Conservation (phyloP, 2,888 invertebrate species). For the Alloscopus bannaensis region DNA sequence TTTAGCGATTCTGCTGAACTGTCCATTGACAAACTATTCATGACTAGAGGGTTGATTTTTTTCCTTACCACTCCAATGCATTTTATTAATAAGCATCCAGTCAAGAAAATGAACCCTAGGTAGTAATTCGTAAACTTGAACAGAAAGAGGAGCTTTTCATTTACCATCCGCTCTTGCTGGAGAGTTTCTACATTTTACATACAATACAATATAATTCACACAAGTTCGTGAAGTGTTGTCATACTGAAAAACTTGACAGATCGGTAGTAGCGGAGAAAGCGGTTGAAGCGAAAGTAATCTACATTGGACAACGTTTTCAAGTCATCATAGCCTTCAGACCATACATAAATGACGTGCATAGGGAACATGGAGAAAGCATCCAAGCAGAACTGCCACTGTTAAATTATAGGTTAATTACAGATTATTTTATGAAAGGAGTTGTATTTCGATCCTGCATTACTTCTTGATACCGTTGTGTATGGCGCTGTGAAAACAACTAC, state of each 20-base stretch:
- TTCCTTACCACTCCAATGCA: constrained; percentile 47
- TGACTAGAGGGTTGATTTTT: no score
- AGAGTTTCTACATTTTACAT: constrained; percentile 42
- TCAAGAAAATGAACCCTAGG: constrained; percentile 61
- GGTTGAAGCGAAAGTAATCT: constrained; percentile 63
- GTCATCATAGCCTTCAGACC: constrained; percentile 30
- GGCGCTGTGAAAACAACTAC: constrained; percentile 57
- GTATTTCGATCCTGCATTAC: background rate
- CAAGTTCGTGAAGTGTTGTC: background rate
- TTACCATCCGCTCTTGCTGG: constrained; percentile 48
- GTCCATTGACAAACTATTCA: background rate
- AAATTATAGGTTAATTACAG: no score
- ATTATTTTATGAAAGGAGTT: no score
- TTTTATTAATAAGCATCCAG: constrained; percentile 56
- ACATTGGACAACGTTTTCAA: constrained; percentile 37
- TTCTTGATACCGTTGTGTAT: constrained; percentile 50
- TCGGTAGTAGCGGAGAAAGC: constrained; percentile 59
- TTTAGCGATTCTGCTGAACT: no score
- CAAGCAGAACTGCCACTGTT: constrained; percentile 39
- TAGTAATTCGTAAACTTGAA: constrained; percentile 64
- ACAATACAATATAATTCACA: background rate
- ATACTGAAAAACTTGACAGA: constrained; percentile 54
- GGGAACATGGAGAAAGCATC: constrained; percentile 59
- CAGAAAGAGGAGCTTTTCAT: constrained; percentile 58
- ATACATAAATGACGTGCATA: constrained; percentile 49